These are phyloP conservation scores for Celastrina argiolus DNA, from an alignment of 2,888 invertebrate species.

Conservation along the genomic window DNA sequence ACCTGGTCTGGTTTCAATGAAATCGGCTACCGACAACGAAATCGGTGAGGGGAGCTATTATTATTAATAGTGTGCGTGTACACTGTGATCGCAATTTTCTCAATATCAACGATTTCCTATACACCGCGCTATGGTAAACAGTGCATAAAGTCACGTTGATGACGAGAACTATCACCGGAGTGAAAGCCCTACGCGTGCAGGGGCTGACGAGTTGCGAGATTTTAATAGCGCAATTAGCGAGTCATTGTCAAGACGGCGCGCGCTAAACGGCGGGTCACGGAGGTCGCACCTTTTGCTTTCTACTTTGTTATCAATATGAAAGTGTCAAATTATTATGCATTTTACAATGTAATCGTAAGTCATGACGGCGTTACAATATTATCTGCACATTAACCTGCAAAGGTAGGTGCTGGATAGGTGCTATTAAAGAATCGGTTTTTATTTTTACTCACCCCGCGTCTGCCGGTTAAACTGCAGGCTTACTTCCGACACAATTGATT, in stretches of 20 bases:
- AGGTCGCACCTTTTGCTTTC: conserved; percentile 32
- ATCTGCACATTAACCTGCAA: not conserved
- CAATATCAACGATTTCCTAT: not conserved
- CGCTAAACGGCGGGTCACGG: conserved; percentile 32
- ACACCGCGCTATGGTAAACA: not conserved
- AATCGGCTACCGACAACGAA: too few relatives aligned
- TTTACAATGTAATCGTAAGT: not conserved
- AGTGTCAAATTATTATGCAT: conserved; percentile 31
- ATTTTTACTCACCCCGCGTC: too few relatives aligned
- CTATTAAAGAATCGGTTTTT: too few relatives aligned
- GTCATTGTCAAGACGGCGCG: conserved; percentile 28
- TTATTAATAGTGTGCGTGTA: not conserved
- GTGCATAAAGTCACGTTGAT: not conserved
- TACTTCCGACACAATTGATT: too few relatives aligned
- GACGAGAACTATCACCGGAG: conserved; percentile 7
- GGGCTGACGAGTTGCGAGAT: conserved; percentile 13
- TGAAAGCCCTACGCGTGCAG: conserved; percentile 9
- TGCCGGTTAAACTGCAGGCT: too few relatives aligned
- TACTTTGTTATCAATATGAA: conserved; percentile 33
- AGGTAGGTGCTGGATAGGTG: not conserved
- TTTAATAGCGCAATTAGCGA: conserved; percentile 32
- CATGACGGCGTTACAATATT: not conserved
- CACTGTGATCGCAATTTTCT: not conserved
- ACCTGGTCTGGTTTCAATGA: too few relatives aligned
- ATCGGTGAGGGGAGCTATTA: too few relatives aligned